These are phyloP conservation scores for Anastatus disparis DNA, from an alignment of 1,140 invertebrate species.

Conservation along the genomic window DNA sequence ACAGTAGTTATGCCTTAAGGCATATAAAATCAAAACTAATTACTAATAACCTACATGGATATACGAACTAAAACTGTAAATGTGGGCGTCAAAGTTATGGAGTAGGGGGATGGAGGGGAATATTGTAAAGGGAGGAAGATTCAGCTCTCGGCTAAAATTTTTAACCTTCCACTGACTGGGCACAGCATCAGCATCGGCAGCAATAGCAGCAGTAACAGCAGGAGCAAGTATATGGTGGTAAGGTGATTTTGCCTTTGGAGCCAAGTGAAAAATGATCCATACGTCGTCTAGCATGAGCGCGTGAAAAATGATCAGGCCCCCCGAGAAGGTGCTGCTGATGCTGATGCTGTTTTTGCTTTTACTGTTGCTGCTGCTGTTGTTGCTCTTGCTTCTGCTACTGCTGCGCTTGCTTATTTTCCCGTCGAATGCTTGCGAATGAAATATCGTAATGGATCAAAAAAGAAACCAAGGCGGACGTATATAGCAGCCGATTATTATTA, in stretches of 20 bases:
- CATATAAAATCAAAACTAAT: no score
- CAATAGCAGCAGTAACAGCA: not conserved
- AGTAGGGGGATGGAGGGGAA: no score
- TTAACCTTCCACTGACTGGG: slow-evolving; percentile 9
- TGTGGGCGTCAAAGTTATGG: no score
- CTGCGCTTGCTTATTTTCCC: slow-evolving; percentile 45
- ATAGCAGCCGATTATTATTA: not conserved
- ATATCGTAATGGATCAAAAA: slow-evolving; percentile 46
- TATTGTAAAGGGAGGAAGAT: no score
- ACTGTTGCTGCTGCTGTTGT: slow-evolving; percentile 40
- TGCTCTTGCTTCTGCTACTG: not conserved
- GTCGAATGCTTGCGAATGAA: slow-evolving; percentile 48
- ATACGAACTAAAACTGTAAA: no score
- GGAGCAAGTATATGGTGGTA: not conserved
- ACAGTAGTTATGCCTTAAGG: no score
- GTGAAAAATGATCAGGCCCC: slow-evolving; percentile 48
- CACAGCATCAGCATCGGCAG: not conserved
- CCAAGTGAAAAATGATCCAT: slow-evolving; percentile 46
- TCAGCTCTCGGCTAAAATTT: slow-evolving; percentile 37
- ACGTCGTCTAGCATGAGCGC: not conserved
- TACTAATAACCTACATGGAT: no score
- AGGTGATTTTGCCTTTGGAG: slow-evolving; percentile 25
- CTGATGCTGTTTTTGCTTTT: no score
- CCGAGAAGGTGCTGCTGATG: slow-evolving; percentile 4
- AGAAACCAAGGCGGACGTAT: not conserved